A percentile compares a stretch with the other conserved stretches of the same genome.
Conservation (phyloP, 2,888 invertebrate genomes). For the Idaea dimidiata region DNA sequence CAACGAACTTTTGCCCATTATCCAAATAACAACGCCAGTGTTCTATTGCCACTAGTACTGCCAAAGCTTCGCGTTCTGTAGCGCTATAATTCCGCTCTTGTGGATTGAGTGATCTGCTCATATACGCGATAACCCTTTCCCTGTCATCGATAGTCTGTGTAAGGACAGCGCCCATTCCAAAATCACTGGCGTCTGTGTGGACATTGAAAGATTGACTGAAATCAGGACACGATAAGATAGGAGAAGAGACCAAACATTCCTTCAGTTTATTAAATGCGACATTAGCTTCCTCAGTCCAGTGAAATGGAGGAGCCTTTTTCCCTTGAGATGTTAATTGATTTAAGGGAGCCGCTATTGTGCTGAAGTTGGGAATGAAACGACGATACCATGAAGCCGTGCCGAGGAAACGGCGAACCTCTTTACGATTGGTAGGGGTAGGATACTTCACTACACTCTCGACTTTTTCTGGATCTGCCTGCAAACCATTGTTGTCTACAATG, state of each 20-base stretch:
- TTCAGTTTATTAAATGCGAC: constrained; percentile 25
- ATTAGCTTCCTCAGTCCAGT: constrained; percentile 30
- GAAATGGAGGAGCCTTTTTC: constrained; percentile 28
- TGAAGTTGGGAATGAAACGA: constrained; percentile 30
- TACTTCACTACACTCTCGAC: constrained; percentile 26
- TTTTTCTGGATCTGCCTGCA: constrained; percentile 30
- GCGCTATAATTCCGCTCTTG: constrained; percentile 15
- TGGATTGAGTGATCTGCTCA: constrained; percentile 2
- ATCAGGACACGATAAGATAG: constrained; percentile 22
- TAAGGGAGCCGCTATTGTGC: constrained; percentile 23
- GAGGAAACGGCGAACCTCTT: constrained; percentile 30
- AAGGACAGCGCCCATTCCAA: too few species aligned
- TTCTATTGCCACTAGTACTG: constrained; percentile 30
- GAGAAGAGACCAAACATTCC: constrained; percentile 14
- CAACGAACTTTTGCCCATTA: constrained; percentile 9
- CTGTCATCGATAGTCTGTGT: background rate
- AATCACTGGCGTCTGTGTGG: constrained; percentile 14
- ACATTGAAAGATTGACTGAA: constrained; percentile 20
- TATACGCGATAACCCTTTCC: constrained; percentile 8
- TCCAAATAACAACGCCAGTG: constrained; percentile 28
- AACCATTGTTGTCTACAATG: constrained; percentile 27
- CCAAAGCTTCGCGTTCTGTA: constrained; percentile 32
- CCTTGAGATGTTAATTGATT: constrained; percentile 28
- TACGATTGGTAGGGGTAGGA: constrained; percentile 26
- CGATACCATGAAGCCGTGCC: constrained; percentile 34